phyloP scores from a whole-genome alignment of 2,888 invertebrate genomes.

The Poecilobothrus nobilitatus region DNA sequence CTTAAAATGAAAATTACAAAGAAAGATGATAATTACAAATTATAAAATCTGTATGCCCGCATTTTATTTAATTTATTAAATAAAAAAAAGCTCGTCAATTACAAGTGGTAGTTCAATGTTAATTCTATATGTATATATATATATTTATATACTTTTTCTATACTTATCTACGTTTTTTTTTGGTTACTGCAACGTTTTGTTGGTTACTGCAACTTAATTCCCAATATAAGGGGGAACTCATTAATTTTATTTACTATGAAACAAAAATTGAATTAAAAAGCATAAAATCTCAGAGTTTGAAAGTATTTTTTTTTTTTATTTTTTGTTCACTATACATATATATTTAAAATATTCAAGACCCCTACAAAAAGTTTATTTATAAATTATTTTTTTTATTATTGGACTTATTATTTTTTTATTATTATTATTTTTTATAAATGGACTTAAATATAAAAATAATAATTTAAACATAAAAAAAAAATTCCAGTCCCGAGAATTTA shows the following conservation, averaged over 20 bases:
- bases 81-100: neutral
- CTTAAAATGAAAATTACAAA: too few relatives aligned
- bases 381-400: too few relatives aligned
- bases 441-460: too few relatives aligned
- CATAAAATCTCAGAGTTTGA: neutral
- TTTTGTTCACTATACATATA: neutral
- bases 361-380: too few relatives aligned
- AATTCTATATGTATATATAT: too few relatives aligned
- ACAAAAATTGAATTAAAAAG: conserved; percentile 1
- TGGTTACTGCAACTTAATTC: too few relatives aligned
- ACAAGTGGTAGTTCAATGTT: neutral
- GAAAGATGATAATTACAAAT: neutral
- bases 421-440: too few relatives aligned
- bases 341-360: too few relatives aligned
- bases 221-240: neutral
- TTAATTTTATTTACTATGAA: neutral
- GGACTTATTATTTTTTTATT: too few relatives aligned
- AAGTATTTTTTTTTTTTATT: neutral
- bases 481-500: too few relatives aligned
- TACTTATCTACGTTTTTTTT: neutral
- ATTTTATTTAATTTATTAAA: neutral
- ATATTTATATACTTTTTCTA: neutral
- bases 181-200: too few relatives aligned
- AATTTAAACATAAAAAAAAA: too few relatives aligned
- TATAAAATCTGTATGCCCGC: neutral